phyloP scores from a whole-genome alignment of 2,113 vertebrate genomes.

The Casuarius casuarius region DNA sequence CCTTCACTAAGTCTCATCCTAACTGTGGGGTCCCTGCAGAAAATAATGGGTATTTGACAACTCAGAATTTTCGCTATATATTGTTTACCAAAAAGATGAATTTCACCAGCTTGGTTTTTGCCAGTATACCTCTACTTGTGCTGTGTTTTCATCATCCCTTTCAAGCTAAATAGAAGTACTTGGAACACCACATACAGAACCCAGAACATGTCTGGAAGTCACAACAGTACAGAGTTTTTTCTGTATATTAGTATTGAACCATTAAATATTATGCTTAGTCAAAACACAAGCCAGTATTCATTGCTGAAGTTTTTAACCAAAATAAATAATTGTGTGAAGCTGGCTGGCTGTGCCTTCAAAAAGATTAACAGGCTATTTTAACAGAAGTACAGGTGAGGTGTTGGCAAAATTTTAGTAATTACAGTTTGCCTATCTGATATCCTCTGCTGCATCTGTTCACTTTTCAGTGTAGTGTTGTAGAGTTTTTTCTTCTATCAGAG shows the following conservation, averaged over 20 bases:
- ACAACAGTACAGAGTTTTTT: neutral
- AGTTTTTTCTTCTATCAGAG: neutral
- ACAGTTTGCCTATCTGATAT: neutral
- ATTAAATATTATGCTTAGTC: neutral
- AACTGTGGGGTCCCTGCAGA: neutral
- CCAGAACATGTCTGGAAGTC: neutral
- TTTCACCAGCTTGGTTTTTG: neutral
- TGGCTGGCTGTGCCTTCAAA: neutral
- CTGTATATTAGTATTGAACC: neutral
- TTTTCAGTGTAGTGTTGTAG: neutral
- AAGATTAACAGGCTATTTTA: neutral
- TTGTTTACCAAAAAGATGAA: neutral
- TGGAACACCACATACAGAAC: neutral
- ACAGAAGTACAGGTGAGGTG: neutral
- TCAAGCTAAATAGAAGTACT: neutral
- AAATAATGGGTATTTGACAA: neutral
- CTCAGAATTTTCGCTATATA: neutral
- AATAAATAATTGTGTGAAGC: neutral
- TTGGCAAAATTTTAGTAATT: neutral
- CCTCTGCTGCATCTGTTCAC: neutral
- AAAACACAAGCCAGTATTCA: neutral
- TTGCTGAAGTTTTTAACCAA: neutral
- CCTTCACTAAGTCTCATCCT: neutral
- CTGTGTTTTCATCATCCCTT: neutral
- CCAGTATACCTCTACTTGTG: neutral